Evolutionary conservation across 2,888 invertebrate species (phyloP).

Genomic region (Macrophya alboannulata): DNA sequence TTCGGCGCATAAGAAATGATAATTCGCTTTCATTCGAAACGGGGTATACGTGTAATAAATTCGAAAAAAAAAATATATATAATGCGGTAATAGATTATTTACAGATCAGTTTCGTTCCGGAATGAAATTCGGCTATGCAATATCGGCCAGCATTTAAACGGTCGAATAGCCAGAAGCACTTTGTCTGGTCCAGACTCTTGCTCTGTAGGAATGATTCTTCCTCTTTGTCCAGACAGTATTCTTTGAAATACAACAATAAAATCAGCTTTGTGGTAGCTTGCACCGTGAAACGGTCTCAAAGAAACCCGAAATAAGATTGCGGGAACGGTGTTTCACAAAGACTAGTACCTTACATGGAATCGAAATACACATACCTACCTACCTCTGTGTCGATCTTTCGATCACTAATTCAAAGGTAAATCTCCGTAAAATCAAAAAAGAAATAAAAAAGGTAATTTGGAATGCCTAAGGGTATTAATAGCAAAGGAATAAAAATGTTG

Average conservation of each 20-base stretch:
- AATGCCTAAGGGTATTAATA: background rate
- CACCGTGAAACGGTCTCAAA: constrained; percentile 29
- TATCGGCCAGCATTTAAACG: constrained; percentile 33
- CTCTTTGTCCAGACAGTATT: constrained; percentile 6
- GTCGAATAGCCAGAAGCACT: constrained; percentile 35
- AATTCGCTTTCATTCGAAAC: background rate
- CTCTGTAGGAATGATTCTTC: background rate
- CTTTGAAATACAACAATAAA: constrained; percentile 25
- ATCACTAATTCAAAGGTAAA: background rate
- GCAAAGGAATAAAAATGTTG: background rate
- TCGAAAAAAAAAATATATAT: background rate
- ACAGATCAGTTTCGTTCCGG: background rate
- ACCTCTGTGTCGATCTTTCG: no score
- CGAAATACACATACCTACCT: background rate
- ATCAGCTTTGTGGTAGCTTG: constrained; percentile 15
- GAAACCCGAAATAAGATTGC: constrained; percentile 32
- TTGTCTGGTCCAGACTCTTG: background rate
- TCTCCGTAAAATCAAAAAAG: background rate
- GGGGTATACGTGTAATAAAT: background rate
- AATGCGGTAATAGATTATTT: background rate
- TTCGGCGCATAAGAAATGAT: background rate
- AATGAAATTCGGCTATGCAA: constrained; percentile 35
- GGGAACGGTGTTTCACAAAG: background rate
- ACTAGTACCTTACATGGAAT: background rate
- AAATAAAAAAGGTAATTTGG: background rate